A percentile compares a stretch with the other conserved stretches of the same genome.
Evolutionary conservation across 2,888 invertebrate species (phyloP).

Genomic region (Volucella inflata): DNA sequence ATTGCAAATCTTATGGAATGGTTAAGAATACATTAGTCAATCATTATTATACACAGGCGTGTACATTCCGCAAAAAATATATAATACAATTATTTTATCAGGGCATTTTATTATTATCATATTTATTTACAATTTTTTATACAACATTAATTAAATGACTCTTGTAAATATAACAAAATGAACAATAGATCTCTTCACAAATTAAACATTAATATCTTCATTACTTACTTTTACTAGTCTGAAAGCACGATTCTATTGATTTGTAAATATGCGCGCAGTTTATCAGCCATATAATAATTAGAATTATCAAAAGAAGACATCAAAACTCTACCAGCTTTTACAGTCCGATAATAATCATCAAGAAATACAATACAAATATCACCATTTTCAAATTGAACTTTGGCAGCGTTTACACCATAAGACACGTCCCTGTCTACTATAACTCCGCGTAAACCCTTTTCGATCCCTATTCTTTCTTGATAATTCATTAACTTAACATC

Average conservation of each 20-base stretch:
- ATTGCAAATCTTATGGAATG: no score
- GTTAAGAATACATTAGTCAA: no score
- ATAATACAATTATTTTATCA: no score
- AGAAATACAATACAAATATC: background rate
- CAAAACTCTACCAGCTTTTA: background rate
- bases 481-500: background rate
- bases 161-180: no score
- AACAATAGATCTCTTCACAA: no score
- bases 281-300: background rate
- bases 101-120: no score
- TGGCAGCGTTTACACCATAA: conserved; percentile 3
- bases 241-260: conserved; percentile 6
- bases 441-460: background rate
- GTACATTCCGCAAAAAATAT: no score
- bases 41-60: no score
- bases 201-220: no score
- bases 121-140: no score
- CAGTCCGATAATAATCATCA: background rate
- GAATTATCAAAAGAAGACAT: conserved; percentile 1
- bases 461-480: background rate
- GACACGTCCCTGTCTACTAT: background rate
- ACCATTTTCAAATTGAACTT: background rate
- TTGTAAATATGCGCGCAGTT: background rate
- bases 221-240: no score
- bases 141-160: no score